These are phyloP conservation scores for Palythoa grandis DNA, from an alignment of 92 coral and sea anemone genomes.

Conservation along the genomic window DNA sequence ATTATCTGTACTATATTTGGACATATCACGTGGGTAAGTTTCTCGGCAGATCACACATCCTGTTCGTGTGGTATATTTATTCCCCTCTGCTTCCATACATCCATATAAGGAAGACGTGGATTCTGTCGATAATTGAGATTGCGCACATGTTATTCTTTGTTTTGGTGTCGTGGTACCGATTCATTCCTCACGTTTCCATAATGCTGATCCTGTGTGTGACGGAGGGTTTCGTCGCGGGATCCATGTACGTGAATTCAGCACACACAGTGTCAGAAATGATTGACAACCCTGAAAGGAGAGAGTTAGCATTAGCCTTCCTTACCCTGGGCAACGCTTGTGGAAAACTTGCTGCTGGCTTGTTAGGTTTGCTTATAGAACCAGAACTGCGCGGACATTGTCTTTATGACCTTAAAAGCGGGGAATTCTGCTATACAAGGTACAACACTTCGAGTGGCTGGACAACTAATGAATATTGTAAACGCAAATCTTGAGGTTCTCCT, in stretches of 20 bases:
- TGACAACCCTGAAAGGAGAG: slow-evolving; percentile 53
- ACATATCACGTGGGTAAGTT: slow-evolving; percentile 82
- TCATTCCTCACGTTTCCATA: slow-evolving; percentile 61
- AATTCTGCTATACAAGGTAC: slow-evolving; percentile 79
- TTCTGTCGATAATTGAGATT: slow-evolving; percentile 60
- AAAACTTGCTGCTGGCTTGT: slow-evolving; percentile 69
- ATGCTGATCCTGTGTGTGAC: slow-evolving; percentile 69
- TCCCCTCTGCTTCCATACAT: slow-evolving; percentile 66
- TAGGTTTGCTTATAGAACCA: slow-evolving; percentile 77
- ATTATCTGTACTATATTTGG: slow-evolving; percentile 73
- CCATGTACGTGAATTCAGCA: slow-evolving; percentile 85
- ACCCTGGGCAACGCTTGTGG: slow-evolving; percentile 87
- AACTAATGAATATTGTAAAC: slow-evolving; percentile 10
- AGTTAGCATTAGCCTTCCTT: slow-evolving; percentile 75
- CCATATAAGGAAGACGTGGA: slow-evolving; percentile 77
- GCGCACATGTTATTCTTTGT: slow-evolving; percentile 65
- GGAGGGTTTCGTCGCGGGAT: slow-evolving; percentile 87
- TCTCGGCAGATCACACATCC: slow-evolving; percentile 81
- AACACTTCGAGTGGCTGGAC: slow-evolving; percentile 63
- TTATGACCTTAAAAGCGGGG: slow-evolving; percentile 64
- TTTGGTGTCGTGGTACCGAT: slow-evolving; percentile 75
- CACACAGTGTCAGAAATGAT: slow-evolving; percentile 77
- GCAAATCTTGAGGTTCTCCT: neutral
- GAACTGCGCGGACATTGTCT: slow-evolving; percentile 69
- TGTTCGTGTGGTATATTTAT: slow-evolving; percentile 55